phyloP scores from a whole-genome alignment of 2,888 invertebrate species.

The Augiades crinisus region DNA sequence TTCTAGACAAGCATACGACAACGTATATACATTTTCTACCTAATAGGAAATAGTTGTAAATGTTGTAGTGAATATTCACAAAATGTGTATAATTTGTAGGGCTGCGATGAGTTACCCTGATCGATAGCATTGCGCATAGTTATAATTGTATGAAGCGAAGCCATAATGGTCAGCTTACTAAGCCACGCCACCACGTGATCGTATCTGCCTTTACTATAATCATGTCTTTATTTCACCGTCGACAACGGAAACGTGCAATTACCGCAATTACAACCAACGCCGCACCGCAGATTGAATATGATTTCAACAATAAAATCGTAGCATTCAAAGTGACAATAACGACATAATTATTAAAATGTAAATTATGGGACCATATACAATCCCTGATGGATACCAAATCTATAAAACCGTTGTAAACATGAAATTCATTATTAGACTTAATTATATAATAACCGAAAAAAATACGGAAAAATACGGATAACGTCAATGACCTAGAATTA shows the following conservation, averaged over 20 bases:
- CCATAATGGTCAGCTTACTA: conserved; percentile 56
- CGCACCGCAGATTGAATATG: conserved; percentile 42
- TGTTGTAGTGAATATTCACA: no score
- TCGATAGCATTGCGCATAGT: conserved; percentile 51
- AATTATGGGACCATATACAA: no score
- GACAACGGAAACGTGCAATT: conserved; percentile 58
- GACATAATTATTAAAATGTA: not conserved
- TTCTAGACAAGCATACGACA: no score
- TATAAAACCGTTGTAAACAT: no score
- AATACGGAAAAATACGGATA: no score
- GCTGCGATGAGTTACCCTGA: conserved; percentile 34
- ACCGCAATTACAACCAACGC: conserved; percentile 37
- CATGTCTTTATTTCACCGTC: conserved; percentile 55
- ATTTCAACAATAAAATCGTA: conserved; percentile 39
- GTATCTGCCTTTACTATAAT: conserved; percentile 49
- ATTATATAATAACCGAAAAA: no score
- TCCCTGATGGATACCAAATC: no score
- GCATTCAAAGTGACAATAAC: conserved; percentile 5
- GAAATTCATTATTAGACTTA: no score
- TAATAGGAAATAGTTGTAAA: no score
- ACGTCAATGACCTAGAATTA: no score
- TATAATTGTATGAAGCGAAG: conserved; percentile 62
- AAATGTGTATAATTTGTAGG: no score
- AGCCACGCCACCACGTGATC: conserved; percentile 46
- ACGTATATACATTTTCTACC: no score